phyloP scores from a whole-genome alignment of 1,140 invertebrate species.

The Aphaenogaster floridana region DNA sequence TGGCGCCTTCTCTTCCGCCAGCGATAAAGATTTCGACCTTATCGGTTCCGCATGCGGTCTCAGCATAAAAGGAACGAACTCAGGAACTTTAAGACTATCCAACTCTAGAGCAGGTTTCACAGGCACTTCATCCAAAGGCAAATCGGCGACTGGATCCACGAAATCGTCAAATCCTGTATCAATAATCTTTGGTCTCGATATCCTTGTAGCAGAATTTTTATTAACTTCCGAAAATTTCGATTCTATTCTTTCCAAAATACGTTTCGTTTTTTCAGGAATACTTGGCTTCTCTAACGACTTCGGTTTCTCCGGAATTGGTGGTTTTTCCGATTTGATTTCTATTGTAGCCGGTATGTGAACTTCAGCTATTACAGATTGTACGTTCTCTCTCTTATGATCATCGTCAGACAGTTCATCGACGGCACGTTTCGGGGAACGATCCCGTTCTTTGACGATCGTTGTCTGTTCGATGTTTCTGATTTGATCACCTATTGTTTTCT shows the following conservation, averaged over 20 bases:
- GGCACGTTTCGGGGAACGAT: not conserved
- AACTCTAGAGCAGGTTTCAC: slow-evolving; percentile 85
- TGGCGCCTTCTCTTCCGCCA: slow-evolving; percentile 86
- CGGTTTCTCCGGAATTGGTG: slow-evolving; percentile 72
- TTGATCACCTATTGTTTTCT: not conserved
- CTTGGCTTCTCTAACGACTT: slow-evolving; percentile 83
- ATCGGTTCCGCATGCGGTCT: slow-evolving; percentile 84
- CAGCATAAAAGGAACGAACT: slow-evolving; percentile 85
- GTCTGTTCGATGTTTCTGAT: not conserved
- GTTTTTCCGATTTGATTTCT: slow-evolving; percentile 61
- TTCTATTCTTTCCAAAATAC: slow-evolving; percentile 85
- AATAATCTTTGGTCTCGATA: slow-evolving; percentile 83
- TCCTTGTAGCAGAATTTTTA: slow-evolving; percentile 79
- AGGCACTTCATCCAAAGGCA: slow-evolving; percentile 85
- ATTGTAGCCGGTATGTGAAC: slow-evolving; percentile 18
- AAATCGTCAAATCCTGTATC: slow-evolving; percentile 86
- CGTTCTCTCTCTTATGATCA: not conserved
- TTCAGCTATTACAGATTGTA: slow-evolving; percentile 35
- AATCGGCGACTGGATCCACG: slow-evolving; percentile 85
- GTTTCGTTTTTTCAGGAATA: slow-evolving; percentile 85
- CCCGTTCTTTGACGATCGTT: not conserved
- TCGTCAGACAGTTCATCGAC: slow-evolving; percentile 31
- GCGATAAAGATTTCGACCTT: slow-evolving; percentile 84
- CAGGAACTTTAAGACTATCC: slow-evolving; percentile 85
- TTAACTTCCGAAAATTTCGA: slow-evolving; percentile 82